Conservation (phyloP, 2,888 invertebrate genomes). For the Aporophyla lueneburgensis region DNA sequence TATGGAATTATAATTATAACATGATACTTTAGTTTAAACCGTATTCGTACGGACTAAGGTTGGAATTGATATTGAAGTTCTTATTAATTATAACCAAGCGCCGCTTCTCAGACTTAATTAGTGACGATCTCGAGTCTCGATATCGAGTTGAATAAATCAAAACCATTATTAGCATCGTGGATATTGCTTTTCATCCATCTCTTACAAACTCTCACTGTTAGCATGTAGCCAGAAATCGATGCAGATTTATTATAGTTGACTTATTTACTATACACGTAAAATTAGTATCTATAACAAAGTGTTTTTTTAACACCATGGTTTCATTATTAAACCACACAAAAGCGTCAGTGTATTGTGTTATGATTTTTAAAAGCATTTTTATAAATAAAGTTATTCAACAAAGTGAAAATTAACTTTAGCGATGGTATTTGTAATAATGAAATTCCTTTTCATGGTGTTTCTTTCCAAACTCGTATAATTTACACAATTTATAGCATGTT, state of each 20-base stretch:
- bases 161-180: too few species aligned
- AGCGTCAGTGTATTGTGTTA: not conserved
- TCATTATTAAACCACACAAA: too few species aligned
- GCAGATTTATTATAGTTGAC: too few species aligned
- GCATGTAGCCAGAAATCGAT: too few species aligned
- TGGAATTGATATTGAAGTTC: not conserved
- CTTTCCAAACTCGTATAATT: not conserved
- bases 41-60: not conserved
- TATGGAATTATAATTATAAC: slow-evolving; percentile 6
- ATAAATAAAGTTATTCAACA: not conserved
- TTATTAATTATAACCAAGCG: not conserved
- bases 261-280: too few species aligned
- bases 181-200: too few species aligned
- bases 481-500: too few species aligned
- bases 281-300: too few species aligned
- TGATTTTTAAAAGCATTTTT: not conserved
- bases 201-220: too few species aligned
- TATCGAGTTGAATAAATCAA: too few species aligned
- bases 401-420: not conserved
- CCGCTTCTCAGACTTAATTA: not conserved
- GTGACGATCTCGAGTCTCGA: too few species aligned
- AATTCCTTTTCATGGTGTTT: not conserved
- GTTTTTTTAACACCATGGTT: too few species aligned
- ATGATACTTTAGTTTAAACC: not conserved
- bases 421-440: not conserved